A percentile compares a stretch with the other conserved stretches of the same genome.
Conservation (phyloP, 1,140 invertebrate genomes). For the Drosophila pruinosa region DNA sequence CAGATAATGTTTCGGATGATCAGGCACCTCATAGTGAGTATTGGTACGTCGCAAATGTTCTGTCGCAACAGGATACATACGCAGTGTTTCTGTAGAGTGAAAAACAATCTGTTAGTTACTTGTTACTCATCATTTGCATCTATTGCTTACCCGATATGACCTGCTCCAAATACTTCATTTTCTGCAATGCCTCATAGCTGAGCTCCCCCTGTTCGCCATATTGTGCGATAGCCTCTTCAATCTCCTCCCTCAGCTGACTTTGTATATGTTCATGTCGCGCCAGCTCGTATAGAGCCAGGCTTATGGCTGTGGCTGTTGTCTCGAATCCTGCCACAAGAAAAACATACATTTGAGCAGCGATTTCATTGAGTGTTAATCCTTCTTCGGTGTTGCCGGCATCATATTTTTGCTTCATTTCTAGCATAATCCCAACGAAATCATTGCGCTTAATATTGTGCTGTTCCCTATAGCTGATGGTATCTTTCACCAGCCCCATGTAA, state of each 20-base stretch:
- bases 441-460: constrained; percentile 71
- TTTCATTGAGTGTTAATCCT: constrained; percentile 49
- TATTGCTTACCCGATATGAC: constrained; percentile 67
- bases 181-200: constrained; percentile 83
- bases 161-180: constrained; percentile 87
- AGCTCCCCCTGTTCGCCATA: constrained; percentile 66
- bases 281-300: constrained; percentile 85
- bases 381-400: constrained; percentile 35
- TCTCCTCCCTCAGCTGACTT: constrained; percentile 84
- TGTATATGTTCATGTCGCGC: constrained; percentile 86
- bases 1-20: constrained; percentile 77
- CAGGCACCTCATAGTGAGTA: constrained; percentile 85
- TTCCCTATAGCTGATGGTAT: constrained; percentile 76
- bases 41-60: constrained; percentile 85
- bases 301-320: constrained; percentile 84
- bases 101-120: background rate
- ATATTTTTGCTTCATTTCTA: constrained; percentile 74
- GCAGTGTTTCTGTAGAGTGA: constrained; percentile 85
- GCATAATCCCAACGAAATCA: constrained; percentile 80
- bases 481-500: constrained; percentile 69
- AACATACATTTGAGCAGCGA: constrained; percentile 59
- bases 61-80: constrained; percentile 86
- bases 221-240: constrained; percentile 82
- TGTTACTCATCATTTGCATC: too few species aligned
- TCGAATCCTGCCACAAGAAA: constrained; percentile 84